A percentile compares a stretch with the other conserved stretches of the same genome.
These are phyloP conservation scores for Diploptera punctata DNA, from an alignment of 2,888 invertebrate genomes.

Conservation along the genomic window DNA sequence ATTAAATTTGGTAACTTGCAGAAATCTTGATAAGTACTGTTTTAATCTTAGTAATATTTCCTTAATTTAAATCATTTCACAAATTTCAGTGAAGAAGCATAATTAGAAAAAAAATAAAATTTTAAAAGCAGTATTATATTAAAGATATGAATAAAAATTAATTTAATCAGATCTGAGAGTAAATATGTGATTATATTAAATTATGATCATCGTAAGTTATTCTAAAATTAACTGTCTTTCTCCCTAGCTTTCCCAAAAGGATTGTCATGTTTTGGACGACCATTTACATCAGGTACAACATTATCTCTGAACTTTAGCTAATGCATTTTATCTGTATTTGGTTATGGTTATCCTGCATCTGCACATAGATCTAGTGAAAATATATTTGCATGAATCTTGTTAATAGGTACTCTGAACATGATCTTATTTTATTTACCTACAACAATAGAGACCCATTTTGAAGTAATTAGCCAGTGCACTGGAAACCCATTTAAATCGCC, in stretches of 20 bases:
- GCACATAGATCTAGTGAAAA: background rate
- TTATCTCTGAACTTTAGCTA: background rate
- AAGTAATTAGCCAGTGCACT: no score
- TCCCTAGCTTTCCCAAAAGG: constrained; percentile 53
- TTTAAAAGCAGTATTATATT: background rate
- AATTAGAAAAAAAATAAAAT: background rate
- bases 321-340: background rate
- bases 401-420: no score
- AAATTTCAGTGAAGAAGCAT: no score
- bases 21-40: no score
- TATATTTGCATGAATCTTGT: background rate
- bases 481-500: no score
- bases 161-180: background rate
- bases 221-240: no score
- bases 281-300: constrained; percentile 61
- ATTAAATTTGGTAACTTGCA: no score
- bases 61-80: no score
- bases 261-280: constrained; percentile 62
- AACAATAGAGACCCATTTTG: no score
- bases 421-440: no score
- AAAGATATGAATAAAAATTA: background rate
- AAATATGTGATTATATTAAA: background rate
- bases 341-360: constrained; percentile 1
- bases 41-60: no score
- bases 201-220: background rate